A percentile compares a stretch with the other conserved stretches of the same genome.
These are phyloP conservation scores for Astatoreochromis straeleni DNA, from an alignment of 2,113 vertebrate genomes.

Conservation along the genomic window DNA sequence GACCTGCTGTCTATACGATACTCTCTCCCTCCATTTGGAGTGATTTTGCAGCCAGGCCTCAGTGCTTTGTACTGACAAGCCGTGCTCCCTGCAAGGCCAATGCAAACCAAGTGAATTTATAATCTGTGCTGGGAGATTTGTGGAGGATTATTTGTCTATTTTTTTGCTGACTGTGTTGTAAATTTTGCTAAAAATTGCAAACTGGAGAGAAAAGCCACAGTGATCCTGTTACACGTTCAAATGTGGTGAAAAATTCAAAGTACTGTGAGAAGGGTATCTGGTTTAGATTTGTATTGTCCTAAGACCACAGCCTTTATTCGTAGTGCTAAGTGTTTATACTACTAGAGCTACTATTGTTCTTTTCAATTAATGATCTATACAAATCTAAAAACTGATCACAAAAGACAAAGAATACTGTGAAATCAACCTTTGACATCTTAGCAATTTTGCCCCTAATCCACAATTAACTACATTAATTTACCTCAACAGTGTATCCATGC, in stretches of 20 bases:
- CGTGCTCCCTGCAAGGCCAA: neutral
- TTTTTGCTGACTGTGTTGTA: slow-evolving; percentile 28
- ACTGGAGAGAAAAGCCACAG: neutral
- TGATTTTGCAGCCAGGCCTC: neutral
- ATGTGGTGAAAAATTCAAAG: neutral
- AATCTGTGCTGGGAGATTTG: slow-evolving; percentile 12
- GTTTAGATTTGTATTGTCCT: neutral
- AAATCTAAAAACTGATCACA: neutral
- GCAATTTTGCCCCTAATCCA: neutral
- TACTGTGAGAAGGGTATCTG: neutral
- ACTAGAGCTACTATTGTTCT: neutral
- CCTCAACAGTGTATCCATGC: neutral
- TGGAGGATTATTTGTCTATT: slow-evolving; percentile 39
- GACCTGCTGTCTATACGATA: slow-evolving; percentile 28
- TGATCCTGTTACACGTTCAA: neutral
- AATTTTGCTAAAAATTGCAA: slow-evolving; percentile 1
- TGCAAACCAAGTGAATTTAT: neutral
- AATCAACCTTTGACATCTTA: neutral
- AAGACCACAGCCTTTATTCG: neutral
- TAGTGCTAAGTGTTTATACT: rapidly evolving
- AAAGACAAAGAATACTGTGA: neutral
- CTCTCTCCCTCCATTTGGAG: neutral
- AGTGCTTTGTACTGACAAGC: neutral
- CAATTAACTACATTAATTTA: neutral
- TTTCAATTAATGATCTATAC: neutral